Base-by-base conservation (phyloP, 2,888 invertebrate species). In the Yponomeuta malinellus region DNA sequence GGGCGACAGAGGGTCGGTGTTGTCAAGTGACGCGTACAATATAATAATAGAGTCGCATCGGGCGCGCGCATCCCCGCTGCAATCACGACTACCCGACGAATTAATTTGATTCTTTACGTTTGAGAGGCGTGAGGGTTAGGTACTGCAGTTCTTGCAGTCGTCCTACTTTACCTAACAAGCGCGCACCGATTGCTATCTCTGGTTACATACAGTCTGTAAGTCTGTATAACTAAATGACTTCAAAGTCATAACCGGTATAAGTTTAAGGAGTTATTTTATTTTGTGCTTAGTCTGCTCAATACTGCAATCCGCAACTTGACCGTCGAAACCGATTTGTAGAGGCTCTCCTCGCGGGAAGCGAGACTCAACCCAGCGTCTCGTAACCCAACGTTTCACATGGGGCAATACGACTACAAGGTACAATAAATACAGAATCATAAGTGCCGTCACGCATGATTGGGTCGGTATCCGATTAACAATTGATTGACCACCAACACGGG, bases 1-100 rank as follows among this genome's bases (percentile, higher is more conserved):
- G 37, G 31, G n/a, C 48, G 48, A 69, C 75, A 74, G 76, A 81
- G 79, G 78, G 75, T 76, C 78, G 78, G 79, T 75, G 78, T 75
- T 76, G 78, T 78, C 80, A 77, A 83, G 78, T 83, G 84, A 83
- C 82, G 85, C 84, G 84, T 80, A 79, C 79, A 77, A 78, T 79
- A 79, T 80, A 75, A 81, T 83, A 84, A 85, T 83, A 83, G 68
- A 59, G 52, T 8, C 52, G 52, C 52, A 59, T 59, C 52, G 15
- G 15, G 52, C 52, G 52, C 52, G 52, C 52, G 52, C 52, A 59
- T 59, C 52, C 52, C 52, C 15, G 52, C 52, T 59, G 52, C 52
- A 59, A 59, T 59, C 52, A 59, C 52, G 52, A 59, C 52, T 59
- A 59, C 52, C 52, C 52, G 15, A 59, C 15, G 52, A 15, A 59